Evolutionary conservation across 2,888 invertebrate species (phyloP), one percentile per base, ranked within the genome.

Genomic region (Ormyrus rosae): DNA sequence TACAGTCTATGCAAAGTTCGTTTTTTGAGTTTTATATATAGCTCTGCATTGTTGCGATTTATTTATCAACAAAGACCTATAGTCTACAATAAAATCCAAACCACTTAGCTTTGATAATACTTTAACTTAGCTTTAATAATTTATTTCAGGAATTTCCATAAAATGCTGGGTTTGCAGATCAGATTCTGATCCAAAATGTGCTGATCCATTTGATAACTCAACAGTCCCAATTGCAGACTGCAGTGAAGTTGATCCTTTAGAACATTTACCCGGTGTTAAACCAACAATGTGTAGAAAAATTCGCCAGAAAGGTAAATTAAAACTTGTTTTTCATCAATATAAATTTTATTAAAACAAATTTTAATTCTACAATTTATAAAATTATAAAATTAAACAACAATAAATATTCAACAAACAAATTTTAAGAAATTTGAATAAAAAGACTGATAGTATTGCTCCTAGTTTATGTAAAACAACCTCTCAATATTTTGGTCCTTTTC

Each of bases 121-220:
- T 34, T 34, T 19, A 19, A 34, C 34, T 34, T 34, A 34, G 34
- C 34, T 34, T 34, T 34, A 2, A 34, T 34, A 34, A 34, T 34
- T 34, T 34, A 34, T 72, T 76, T 4, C 88, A 95, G 95, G 92
- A 83, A 89, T 91, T 69, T 92, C 93, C 78, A 95, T 96, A 68
- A 97, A 97, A 92, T 98, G 98, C 88, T 98, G 97, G 97, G 95
- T 95, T 73, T 98, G 98, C 87, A 94, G 97, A 83, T 97, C 97
- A 0, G 96, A 96, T 87, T 94, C 94, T 77, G 97, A 98, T 91
- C 96, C 97, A 0, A 96, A 97, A 91, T 98, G 98, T 88, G 95
- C 95, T 0, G 97, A 98, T 92, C 97, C 97, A 0, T 98, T 98
- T 87, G 97, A 98, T 89, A 98, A 98, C 88, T 94, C 94, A 51